Evolutionary conservation across 2,797 vertebrate genomes (phyloP).

Genomic region (Sylvia borin): DNA sequence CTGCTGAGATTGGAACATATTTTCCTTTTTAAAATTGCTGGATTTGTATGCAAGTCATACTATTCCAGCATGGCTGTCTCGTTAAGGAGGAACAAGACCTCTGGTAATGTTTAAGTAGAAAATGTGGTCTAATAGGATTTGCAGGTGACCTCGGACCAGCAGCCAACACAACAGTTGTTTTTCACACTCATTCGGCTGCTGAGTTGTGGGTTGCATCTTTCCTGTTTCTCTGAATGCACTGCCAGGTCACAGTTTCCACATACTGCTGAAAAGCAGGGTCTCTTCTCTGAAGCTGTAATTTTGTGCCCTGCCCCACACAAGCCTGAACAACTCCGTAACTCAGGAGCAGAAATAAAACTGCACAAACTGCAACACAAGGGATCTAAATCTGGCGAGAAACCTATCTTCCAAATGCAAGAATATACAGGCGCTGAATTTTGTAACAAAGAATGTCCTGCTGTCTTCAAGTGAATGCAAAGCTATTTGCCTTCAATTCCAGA

Average conservation of each 20-base stretch:
- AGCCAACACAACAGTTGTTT: neutral
- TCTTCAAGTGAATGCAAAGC: neutral
- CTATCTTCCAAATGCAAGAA: neutral
- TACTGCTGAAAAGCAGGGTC: neutral
- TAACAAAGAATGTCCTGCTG: neutral
- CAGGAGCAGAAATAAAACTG: neutral
- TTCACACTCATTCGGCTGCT: neutral
- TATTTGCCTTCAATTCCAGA: neutral
- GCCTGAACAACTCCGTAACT: neutral
- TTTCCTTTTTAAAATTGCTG: neutral
- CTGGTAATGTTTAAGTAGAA: neutral
- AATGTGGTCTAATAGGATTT: neutral
- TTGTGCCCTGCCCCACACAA: neutral
- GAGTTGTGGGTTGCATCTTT: neutral
- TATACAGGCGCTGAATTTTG: neutral
- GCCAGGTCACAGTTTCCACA: neutral
- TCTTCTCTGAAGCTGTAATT: neutral
- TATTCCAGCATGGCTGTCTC: neutral
- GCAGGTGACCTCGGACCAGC: neutral
- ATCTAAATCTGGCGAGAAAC: neutral
- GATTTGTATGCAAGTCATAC: neutral
- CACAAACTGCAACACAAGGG: neutral
- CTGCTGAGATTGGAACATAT: neutral
- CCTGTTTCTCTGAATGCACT: neutral
- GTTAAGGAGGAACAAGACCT: neutral